phyloP scores from a whole-genome alignment of 64 coral and sea anemone genomes.

The Pachyseris speciosa region DNA sequence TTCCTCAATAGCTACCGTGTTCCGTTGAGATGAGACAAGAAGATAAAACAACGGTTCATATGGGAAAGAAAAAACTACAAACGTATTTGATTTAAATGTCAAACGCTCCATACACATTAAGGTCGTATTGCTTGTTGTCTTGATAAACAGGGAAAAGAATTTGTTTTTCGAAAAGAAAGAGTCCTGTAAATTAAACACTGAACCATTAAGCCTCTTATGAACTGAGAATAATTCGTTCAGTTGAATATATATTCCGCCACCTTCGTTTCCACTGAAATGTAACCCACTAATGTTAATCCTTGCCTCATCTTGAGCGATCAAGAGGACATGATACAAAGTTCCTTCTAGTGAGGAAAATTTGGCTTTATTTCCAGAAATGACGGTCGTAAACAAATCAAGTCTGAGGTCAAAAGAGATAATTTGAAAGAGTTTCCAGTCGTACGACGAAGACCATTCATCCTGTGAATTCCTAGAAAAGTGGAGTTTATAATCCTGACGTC shows the following conservation, averaged over 20 bases:
- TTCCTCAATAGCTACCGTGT: neutral
- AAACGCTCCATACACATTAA: neutral
- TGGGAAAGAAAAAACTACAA: neutral
- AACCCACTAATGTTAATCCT: neutral
- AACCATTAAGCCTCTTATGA: no score
- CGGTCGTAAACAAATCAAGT: neutral
- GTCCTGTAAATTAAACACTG: neutral
- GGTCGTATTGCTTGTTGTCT: no score
- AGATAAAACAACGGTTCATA: neutral
- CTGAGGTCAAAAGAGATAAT: neutral
- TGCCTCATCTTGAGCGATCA: no score
- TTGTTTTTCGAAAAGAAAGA: neutral
- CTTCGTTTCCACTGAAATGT: neutral
- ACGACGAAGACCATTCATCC: neutral
- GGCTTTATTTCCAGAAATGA: constrained; percentile 3
- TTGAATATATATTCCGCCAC: neutral
- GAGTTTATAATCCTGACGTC: neutral
- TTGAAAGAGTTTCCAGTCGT: neutral
- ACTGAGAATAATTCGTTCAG: no score
- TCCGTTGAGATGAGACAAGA: neutral
- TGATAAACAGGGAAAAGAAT: no score
- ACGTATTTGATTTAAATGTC: neutral
- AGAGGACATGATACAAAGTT: neutral
- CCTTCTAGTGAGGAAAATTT: neutral
- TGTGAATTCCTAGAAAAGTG: neutral